These are phyloP conservation scores for Lipotes vexillifer DNA, from an alignment of 2,113 vertebrate species.

Conservation along the genomic window DNA sequence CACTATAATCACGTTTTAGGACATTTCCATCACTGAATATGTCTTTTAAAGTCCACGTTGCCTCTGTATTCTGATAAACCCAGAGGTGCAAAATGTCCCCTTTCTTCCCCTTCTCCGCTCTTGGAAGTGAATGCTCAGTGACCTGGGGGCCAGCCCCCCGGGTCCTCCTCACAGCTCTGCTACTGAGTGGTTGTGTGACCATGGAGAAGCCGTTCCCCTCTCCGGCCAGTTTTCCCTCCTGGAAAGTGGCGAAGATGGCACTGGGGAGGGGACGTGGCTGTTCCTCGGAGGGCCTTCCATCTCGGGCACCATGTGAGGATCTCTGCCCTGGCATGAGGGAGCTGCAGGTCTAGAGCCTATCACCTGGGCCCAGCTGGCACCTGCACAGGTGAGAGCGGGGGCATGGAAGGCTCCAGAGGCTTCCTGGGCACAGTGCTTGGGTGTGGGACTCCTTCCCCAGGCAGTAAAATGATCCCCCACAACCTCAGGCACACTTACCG, in stretches of 20 bases:
- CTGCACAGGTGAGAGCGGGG: background rate
- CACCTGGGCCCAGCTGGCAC: background rate
- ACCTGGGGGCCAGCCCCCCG: background rate
- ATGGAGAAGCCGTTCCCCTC: background rate
- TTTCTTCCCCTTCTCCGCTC: background rate
- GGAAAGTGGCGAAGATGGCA: background rate
- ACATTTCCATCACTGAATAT: background rate
- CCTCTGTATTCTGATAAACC: background rate
- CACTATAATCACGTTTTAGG: background rate
- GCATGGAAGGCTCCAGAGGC: background rate
- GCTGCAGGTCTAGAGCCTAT: background rate
- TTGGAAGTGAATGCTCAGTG: background rate
- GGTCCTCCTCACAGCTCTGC: background rate
- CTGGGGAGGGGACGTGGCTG: background rate
- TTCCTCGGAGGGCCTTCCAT: background rate
- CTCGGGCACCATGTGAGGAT: background rate
- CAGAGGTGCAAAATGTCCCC: background rate
- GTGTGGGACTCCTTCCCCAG: background rate
- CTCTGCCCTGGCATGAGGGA: background rate
- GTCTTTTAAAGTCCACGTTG: background rate
- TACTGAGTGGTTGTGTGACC: background rate
- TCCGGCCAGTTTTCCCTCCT: background rate
- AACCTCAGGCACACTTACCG: background rate
- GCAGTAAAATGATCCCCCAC: background rate
- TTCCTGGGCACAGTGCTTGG: background rate